These are phyloP conservation scores for Neostethus bicornis DNA, from an alignment of 2,797 vertebrate species.

Conservation along the genomic window DNA sequence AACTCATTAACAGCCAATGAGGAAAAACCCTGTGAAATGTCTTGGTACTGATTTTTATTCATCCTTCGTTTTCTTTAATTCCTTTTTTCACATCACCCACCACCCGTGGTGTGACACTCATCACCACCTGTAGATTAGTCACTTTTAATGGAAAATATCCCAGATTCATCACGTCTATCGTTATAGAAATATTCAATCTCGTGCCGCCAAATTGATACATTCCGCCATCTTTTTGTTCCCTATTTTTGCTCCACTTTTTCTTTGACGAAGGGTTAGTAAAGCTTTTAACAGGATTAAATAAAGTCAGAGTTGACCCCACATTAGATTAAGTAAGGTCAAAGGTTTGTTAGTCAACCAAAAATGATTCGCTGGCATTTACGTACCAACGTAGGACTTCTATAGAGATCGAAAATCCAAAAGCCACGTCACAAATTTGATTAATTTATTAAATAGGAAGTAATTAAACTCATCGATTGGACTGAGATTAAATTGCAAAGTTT, in stretches of 20 bases:
- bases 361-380: neutral
- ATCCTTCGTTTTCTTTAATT: neutral
- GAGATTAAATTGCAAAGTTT: neutral
- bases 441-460: neutral
- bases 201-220: neutral
- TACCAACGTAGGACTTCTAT: neutral
- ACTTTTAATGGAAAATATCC: neutral
- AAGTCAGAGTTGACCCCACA: conserved; percentile 50
- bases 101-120: conserved; percentile 22
- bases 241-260: conserved; percentile 3
- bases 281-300: conserved; percentile 60
- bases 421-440: neutral
- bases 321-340: conserved; percentile 35
- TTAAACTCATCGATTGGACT: conserved; percentile 13
- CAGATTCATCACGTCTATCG: neutral
- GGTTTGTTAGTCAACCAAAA: conserved; percentile 38
- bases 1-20: conserved; percentile 38
- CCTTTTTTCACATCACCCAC: conserved; percentile 22
- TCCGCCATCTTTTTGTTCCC: neutral
- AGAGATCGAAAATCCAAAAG: neutral
- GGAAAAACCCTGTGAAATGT: conserved; percentile 4
- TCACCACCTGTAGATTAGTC: conserved; percentile 22
- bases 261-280: conserved; percentile 47
- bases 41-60: conserved; percentile 21
- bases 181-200: neutral